phyloP scores from a whole-genome alignment of 2,797 vertebrate genomes.

The Muraenolepis orangiensis region DNA sequence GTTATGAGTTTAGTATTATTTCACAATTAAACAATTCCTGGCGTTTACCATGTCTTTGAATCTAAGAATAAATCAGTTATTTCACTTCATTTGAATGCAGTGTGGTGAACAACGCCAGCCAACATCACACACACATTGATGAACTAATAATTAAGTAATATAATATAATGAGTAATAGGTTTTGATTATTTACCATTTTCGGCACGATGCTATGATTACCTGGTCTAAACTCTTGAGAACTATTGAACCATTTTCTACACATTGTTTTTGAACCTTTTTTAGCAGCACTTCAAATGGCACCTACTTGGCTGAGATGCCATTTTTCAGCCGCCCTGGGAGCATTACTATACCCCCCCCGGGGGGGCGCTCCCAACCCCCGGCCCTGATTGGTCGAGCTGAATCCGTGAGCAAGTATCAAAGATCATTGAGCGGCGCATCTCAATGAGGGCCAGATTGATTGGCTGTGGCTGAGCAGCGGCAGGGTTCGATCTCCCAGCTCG shows the following conservation, averaged over 20 bases:
- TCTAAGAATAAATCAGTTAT: too few species aligned
- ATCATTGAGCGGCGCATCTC: constrained; percentile 71
- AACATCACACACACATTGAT: neutral
- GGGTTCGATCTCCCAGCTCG: constrained; percentile 66
- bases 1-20: neutral
- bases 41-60: too few species aligned
- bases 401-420: constrained; percentile 62
- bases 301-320: constrained; percentile 4
- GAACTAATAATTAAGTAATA: too few species aligned
- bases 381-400: constrained; percentile 25
- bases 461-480: constrained; percentile 51
- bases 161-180: too few species aligned
- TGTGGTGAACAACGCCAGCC: too few species aligned
- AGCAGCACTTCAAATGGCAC: neutral
- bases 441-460: constrained; percentile 73
- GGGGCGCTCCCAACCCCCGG: constrained; percentile 44
- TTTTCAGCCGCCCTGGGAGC: constrained; percentile 36
- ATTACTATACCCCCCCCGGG: constrained; percentile 28
- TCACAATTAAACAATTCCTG: neutral
- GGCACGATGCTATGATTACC: too few species aligned
- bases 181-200: too few species aligned
- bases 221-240: neutral
- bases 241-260: neutral
- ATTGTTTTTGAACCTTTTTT: neutral
- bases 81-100: too few species aligned